These are phyloP conservation scores for Thecocarcelia acutangulata DNA, from an alignment of 2,888 invertebrate genomes.

Conservation along the genomic window DNA sequence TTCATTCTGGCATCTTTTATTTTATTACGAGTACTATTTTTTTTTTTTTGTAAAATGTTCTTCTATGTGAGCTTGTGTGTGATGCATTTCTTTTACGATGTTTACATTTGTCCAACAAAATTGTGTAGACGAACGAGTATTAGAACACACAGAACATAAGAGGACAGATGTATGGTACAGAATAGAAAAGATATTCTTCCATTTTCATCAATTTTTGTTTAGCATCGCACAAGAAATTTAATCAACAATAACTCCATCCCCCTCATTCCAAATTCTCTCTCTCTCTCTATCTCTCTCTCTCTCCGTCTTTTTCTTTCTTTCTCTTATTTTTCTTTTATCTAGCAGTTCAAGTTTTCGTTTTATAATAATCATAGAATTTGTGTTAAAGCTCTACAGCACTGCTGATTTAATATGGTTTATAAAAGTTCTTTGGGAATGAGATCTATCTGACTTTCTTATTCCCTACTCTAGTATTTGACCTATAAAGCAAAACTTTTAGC, in stretches of 20 bases:
- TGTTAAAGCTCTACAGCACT: conserved; percentile 17
- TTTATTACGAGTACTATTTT: neutral
- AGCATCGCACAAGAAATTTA: conserved; percentile 68
- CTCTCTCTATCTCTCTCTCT: too few relatives aligned
- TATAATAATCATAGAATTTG: conserved; percentile 44
- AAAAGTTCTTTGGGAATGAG: conserved; percentile 5
- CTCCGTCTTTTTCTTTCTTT: too few relatives aligned
- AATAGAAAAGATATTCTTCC: conserved; percentile 58
- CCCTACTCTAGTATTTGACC: too few relatives aligned
- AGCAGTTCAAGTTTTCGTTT: conserved; percentile 56
- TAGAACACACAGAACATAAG: conserved; percentile 22
- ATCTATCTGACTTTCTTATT: neutral
- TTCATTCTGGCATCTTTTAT: conserved; percentile 38
- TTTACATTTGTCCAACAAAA: conserved; percentile 62
- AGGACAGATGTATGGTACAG: conserved; percentile 23
- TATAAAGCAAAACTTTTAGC: too few relatives aligned
- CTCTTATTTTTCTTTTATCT: conserved; percentile 5
- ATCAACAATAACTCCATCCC: conserved; percentile 64
- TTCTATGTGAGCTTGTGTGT: conserved; percentile 20
- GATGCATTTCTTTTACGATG: conserved; percentile 57
- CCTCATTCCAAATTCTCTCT: conserved; percentile 8
- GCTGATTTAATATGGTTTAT: conserved; percentile 2
- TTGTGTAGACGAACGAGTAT: conserved; percentile 40
- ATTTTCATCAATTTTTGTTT: conserved; percentile 67
- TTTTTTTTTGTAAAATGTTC: neutral